Evolutionary conservation across 1,140 invertebrate species (phyloP), one percentile per base, ranked within the genome.

Genomic region (Temnothorax curvispinosus): DNA sequence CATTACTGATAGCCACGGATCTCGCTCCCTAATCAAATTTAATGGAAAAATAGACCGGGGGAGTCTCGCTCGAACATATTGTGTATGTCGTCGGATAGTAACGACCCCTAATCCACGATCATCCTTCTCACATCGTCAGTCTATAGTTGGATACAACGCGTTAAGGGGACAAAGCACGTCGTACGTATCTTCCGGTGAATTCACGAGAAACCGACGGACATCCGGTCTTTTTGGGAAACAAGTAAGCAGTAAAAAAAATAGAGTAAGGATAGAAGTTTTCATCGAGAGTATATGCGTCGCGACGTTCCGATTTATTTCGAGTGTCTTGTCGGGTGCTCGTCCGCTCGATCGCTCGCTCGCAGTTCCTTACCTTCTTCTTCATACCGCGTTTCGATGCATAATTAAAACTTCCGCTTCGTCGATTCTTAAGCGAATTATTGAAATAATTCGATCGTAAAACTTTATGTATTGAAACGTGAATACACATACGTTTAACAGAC

Each of bases 31-130:
- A 88, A 91, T 91, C 21, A 87, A 74, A 91, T 91, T 91, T 89
- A 91, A 91, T 91, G 47, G 75, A 86, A 88, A 91, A 88, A 91
- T 90, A 91, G 88, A 87, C 27, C 50, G 41, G 64, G 80, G 86
- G 67, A 86, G 71, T 47, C 35, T 76, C 62, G 64, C 18, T 69
- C 75, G 82, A n/a, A 78, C 41, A 11, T 77, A 44, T 60, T 85
- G 64, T 85, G 90, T 87, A 72, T 85, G 74, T 47, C 32, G 50
- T 86, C 71, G 96, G 85, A 93, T 95, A 69, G 93, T 94, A 72
- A 95, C 96, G 85, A 95, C 95, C 64, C 97, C 96, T 81, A 58
- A 86, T 77, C 50, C 69, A 52, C 69, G 47, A 89, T 85, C 86
- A 54, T 87, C 50, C 76, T 87, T 86, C 78, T 74, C 60, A 35